Percentiles rank a stretch among this genome's conserved stretches.
Conservation (phyloP, 2,888 invertebrate genomes). For the Craniophora ligustri region DNA sequence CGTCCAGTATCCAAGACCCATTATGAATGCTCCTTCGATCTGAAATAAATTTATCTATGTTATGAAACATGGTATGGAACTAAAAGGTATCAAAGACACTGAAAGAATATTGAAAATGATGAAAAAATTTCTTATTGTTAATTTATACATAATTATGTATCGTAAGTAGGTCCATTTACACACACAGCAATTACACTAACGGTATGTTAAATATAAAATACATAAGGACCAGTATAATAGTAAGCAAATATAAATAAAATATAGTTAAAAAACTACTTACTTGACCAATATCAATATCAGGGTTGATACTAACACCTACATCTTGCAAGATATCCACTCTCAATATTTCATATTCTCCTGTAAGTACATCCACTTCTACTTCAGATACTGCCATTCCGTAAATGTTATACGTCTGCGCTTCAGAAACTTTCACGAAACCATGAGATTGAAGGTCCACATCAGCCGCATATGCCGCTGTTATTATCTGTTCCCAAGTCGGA, state of each 20-base stretch:
- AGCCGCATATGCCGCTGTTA: slow-evolving; percentile 77
- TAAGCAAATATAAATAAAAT: neutral
- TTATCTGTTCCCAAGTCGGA: slow-evolving; percentile 83
- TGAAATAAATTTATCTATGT: slow-evolving; percentile 31
- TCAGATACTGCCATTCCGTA: slow-evolving; percentile 90
- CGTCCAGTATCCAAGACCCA: slow-evolving; percentile 91
- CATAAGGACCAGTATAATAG: neutral
- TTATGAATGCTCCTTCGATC: slow-evolving; percentile 91
- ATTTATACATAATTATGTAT: too few species aligned
- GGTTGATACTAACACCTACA: slow-evolving; percentile 90
- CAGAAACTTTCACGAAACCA: slow-evolving; percentile 45
- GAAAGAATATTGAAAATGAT: too few species aligned
- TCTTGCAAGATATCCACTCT: slow-evolving; percentile 91
- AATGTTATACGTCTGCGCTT: slow-evolving; percentile 64
- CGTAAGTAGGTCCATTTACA: too few species aligned
- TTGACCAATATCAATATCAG: slow-evolving; percentile 91
- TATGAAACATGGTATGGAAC: too few species aligned
- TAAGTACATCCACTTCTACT: slow-evolving; percentile 92
- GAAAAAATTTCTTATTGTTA: too few species aligned
- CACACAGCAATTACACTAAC: too few species aligned
- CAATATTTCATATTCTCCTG: slow-evolving; percentile 89
- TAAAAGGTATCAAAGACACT: too few species aligned
- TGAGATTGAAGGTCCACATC: slow-evolving; percentile 69
- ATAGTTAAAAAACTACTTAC: slow-evolving; percentile 56
- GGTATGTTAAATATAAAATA: too few species aligned